Evolutionary conservation across 2,113 vertebrate species (phyloP).

Genomic region (Myrmecobius fasciatus): DNA sequence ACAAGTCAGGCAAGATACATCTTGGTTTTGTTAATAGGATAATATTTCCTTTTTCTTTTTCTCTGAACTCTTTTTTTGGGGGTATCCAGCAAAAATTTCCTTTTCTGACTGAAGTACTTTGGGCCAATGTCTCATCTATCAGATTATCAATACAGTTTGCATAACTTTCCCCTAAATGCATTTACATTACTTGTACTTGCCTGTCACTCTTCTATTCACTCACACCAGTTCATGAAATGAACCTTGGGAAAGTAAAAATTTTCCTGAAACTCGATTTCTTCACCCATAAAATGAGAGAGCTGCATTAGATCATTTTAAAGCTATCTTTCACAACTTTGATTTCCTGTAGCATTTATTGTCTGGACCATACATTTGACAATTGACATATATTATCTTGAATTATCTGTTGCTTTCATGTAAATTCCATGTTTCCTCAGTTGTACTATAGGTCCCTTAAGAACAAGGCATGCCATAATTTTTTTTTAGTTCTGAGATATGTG

Average conservation of each 20-base stretch:
- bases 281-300: not conserved
- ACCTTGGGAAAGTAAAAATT: not conserved
- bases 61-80: not conserved
- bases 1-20: not conserved
- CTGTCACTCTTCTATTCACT: slow-evolving; percentile 33
- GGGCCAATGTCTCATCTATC: not conserved
- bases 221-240: not conserved
- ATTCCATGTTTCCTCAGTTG: not conserved
- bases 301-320: not conserved
- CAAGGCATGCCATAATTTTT: not conserved
- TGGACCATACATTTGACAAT: not conserved
- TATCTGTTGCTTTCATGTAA: not conserved
- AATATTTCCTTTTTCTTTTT: not conserved
- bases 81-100: not conserved
- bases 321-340: not conserved
- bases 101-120: not conserved
- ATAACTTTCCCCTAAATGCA: not conserved
- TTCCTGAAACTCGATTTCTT: not conserved
- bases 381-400: not conserved
- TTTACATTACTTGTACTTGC: slow-evolving; percentile 37
- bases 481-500: not conserved
- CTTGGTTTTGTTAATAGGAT: not conserved
- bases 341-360: not conserved
- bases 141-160: not conserved
- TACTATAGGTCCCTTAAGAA: not conserved